Evolutionary conservation across 2,113 vertebrate genomes (phyloP).

Genomic region (Lepus europaeus): DNA sequence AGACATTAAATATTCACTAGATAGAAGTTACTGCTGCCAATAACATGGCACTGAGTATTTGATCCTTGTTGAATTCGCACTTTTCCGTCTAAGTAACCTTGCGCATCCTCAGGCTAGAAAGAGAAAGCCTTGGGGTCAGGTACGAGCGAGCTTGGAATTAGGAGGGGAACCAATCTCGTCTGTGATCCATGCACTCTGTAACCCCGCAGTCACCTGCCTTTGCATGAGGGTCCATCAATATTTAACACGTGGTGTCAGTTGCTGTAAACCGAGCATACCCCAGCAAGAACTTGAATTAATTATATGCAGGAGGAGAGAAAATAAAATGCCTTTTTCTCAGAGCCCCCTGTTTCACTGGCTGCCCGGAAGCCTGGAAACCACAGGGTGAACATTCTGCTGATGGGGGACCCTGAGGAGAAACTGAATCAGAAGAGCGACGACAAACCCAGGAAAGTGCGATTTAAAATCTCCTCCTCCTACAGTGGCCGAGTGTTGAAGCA

Average conservation of each 20-base stretch:
- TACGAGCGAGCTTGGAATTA: background rate
- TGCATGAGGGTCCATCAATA: constrained; percentile 86
- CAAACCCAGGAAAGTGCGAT: constrained; percentile 95
- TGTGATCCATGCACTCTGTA: background rate
- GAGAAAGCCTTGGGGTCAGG: constrained; percentile 1
- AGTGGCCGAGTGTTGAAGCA: constrained; percentile 97
- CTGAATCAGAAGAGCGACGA: constrained; percentile 86
- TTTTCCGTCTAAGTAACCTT: constrained; percentile 40
- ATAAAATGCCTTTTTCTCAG: constrained; percentile 76
- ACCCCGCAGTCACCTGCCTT: constrained; percentile 63
- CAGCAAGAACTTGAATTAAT: constrained; percentile 88
- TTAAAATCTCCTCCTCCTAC: constrained; percentile 96
- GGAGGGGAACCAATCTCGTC: background rate
- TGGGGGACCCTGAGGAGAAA: constrained; percentile 93
- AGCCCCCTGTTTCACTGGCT: constrained; percentile 48
- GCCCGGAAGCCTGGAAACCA: constrained; percentile 35
- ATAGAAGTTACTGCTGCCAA: background rate
- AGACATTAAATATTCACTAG: background rate
- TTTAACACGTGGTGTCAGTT: constrained; percentile 88
- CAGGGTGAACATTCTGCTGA: constrained; percentile 70
- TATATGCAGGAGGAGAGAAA: constrained; percentile 82
- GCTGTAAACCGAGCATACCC: constrained; percentile 87
- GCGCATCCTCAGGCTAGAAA: background rate
- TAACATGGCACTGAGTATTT: background rate
- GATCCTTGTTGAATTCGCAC: background rate